Conservation (phyloP, 2,888 invertebrate species). For the Magallana nippona region DNA sequence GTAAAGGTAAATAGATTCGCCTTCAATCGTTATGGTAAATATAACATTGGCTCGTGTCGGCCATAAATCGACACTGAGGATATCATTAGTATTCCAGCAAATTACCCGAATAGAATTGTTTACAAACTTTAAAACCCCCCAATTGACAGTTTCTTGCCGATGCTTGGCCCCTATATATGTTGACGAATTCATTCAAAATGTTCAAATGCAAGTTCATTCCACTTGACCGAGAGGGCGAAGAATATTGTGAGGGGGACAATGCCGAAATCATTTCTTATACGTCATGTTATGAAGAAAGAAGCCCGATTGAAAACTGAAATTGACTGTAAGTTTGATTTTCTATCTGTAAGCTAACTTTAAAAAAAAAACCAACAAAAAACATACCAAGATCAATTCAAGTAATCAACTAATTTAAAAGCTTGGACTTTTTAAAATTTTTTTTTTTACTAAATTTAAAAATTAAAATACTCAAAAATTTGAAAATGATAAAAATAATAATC, state of each 20-base stretch:
- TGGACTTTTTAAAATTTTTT: no score
- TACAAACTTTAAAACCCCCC: conserved; percentile 47
- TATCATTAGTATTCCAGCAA: conserved; percentile 43
- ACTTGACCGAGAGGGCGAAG: not conserved
- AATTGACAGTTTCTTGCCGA: conserved; percentile 39
- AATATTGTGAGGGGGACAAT: conserved; percentile 5
- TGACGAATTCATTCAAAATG: conserved; percentile 32
- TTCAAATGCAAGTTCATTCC: conserved; percentile 24
- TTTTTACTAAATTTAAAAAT: no score
- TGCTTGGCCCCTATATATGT: conserved; percentile 17
- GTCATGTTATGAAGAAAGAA: conserved; percentile 26
- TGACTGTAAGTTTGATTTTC: not conserved
- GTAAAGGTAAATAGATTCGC: conserved; percentile 56
- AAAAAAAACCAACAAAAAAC: no score
- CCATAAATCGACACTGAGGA: conserved; percentile 40
- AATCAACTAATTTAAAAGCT: no score
- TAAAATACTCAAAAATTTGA: no score
- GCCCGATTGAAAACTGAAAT: not conserved
- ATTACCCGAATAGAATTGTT: conserved; percentile 44
- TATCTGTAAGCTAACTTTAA: no score
- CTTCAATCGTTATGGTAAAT: conserved; percentile 54
- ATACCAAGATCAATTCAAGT: no score
- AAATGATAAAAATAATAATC: no score
- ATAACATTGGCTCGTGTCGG: conserved; percentile 45
- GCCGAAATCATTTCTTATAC: conserved; percentile 40